phyloP scores from a whole-genome alignment of 2,797 vertebrate genomes.

The Gallirallus australis region DNA sequence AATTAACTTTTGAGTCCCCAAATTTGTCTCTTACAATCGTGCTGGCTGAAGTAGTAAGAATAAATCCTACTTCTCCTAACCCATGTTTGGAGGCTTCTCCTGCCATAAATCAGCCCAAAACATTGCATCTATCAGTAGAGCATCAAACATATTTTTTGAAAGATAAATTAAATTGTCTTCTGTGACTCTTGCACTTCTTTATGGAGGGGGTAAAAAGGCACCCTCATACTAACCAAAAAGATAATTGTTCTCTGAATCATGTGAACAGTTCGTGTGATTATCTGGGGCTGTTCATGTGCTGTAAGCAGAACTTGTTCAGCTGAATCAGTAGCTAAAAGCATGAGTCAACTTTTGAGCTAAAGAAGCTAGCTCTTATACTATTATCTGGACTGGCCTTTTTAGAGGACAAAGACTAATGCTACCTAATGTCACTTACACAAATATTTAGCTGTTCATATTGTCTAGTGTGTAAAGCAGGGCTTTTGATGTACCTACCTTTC shows the following conservation, averaged over 20 bases:
- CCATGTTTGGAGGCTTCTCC: neutral
- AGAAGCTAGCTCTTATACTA: constrained; percentile 24
- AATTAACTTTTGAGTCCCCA: neutral
- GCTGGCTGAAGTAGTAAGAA: neutral
- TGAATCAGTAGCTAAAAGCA: constrained; percentile 52
- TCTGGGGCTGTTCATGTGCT: neutral
- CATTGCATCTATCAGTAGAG: neutral
- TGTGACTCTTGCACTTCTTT: neutral
- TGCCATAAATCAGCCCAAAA: neutral
- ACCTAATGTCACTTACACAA: constrained; percentile 38
- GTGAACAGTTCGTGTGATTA: neutral
- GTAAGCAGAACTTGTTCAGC: constrained; percentile 20
- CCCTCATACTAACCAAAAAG: neutral
- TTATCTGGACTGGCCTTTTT: constrained; percentile 33
- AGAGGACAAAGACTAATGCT: constrained; percentile 40
- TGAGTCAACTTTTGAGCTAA: constrained; percentile 45
- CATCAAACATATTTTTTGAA: neutral
- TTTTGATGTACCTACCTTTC: constrained; percentile 23
- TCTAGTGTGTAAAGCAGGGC: constrained; percentile 3
- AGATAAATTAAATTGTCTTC: neutral
- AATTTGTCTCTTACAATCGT: neutral
- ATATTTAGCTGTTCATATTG: constrained; percentile 33
- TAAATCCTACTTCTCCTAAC: neutral
- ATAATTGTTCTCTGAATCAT: neutral
- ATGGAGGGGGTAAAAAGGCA: neutral